Evolutionary conservation across 1,140 invertebrate species (phyloP).

Genomic region (Pissodes strobi): DNA sequence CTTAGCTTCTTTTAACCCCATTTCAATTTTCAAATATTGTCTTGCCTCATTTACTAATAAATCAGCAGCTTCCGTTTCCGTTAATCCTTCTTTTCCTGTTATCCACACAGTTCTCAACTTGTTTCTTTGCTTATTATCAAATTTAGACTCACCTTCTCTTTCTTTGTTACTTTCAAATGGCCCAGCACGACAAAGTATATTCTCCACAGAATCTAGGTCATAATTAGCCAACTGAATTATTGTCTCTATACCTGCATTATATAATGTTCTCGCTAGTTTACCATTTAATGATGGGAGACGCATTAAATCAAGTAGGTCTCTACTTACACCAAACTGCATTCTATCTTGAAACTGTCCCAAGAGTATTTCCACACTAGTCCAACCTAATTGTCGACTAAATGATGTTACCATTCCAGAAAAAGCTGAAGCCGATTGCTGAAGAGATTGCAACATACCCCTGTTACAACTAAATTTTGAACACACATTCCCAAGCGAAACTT

Average conservation of each 20-base stretch:
- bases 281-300: conserved; percentile 83
- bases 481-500: conserved; percentile 80
- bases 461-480: conserved; percentile 83
- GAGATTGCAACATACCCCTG: conserved; percentile 85
- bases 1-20: conserved; percentile 64
- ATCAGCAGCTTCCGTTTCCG: conserved; percentile 78
- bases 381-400: conserved; percentile 81
- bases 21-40: conserved; percentile 66
- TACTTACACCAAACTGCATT: conserved; percentile 91
- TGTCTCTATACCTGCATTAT: conserved; percentile 80
- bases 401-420: conserved; percentile 79
- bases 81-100: conserved; percentile 79
- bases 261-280: conserved; percentile 81
- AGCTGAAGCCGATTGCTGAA: conserved; percentile 93
- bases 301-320: conserved; percentile 91
- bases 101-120: conserved; percentile 78
- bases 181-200: conserved; percentile 74
- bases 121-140: conserved; percentile 69
- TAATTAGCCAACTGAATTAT: conserved; percentile 79
- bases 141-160: conserved; percentile 70
- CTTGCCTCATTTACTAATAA: conserved; percentile 82
- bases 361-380: conserved; percentile 87
- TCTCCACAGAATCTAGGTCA: conserved; percentile 70
- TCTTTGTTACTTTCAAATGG: conserved; percentile 85
- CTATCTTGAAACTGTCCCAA: conserved; percentile 92